phyloP scores from a whole-genome alignment of 64 coral and sea anemone species.

The Pocillopora damicornis region DNA sequence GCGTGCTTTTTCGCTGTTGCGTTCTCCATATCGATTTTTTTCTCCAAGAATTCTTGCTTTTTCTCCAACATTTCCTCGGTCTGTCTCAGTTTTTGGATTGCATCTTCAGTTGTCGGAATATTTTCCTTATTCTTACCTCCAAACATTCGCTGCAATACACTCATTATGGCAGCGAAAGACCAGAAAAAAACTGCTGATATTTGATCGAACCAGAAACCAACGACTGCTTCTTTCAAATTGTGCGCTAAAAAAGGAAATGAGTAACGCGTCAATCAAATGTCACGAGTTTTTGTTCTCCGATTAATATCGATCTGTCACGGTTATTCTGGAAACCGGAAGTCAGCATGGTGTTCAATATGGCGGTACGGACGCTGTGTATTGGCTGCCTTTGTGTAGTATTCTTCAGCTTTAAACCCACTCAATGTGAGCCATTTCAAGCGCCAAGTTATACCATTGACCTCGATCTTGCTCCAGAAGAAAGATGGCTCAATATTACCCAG shows the following conservation, averaged over 20 bases:
- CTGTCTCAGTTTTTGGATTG: slow-evolving; percentile 71
- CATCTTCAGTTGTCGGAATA: slow-evolving; percentile 51
- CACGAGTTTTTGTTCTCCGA: too few relatives aligned
- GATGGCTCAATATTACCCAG: slow-evolving; percentile 68
- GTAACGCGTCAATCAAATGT: slow-evolving; percentile 14
- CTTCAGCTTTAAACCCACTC: neutral
- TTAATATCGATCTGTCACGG: neutral
- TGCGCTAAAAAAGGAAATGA: neutral
- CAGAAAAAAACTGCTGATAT: neutral
- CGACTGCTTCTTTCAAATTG: neutral
- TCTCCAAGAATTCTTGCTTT: slow-evolving; percentile 78
- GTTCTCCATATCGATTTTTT: slow-evolving; percentile 74
- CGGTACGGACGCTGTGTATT: neutral
- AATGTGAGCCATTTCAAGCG: slow-evolving; percentile 61
- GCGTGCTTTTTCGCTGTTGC: slow-evolving; percentile 59
- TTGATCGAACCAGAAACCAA: neutral
- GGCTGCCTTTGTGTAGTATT: neutral
- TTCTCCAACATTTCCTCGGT: slow-evolving; percentile 88
- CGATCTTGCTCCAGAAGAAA: slow-evolving; percentile 71
- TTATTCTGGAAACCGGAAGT: slow-evolving; percentile 2
- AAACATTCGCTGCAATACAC: slow-evolving; percentile 4
- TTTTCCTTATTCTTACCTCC: slow-evolving; percentile 59
- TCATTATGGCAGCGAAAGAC: neutral
- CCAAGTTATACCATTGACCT: slow-evolving; percentile 63
- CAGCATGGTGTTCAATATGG: neutral